Base-by-base conservation (phyloP, 2,797 vertebrate genomes). In the Odontamblyopus lacepedii region DNA sequence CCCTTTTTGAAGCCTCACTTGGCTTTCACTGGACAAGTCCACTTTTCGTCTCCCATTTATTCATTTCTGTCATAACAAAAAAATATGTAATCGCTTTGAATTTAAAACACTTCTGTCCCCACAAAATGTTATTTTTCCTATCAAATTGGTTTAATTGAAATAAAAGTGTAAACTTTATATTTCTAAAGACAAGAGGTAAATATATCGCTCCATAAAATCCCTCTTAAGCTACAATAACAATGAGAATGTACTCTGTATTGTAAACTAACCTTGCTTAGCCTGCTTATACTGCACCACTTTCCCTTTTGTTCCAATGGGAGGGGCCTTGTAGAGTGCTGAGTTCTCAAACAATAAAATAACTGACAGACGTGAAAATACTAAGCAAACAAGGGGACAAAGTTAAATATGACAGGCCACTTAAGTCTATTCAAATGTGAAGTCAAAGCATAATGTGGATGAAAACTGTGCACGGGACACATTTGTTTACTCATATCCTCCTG, bases 321-420 rank as follows among this genome's bases (percentile, higher is more conserved):
- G 12, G 38, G 23, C 63, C 0, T 48, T 50, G 18, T 3, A 8
- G 63, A 50, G 44, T 13, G 61, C 7, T 15, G 12, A 19, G 4
- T 15, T 27, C 5, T 27, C 38, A 16, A 15, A 44, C 63, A 65
- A 65, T 44, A 26, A 48, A 44, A 65, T 16, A 0, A 48, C 63
- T 44, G 62, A 63, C 35, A 41, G 35, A 63, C 35, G 1, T 13
- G 62, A 63, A 23, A 63, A 63, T 44, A 44, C 62, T 23, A 6
- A 63, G n/a, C 35, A 63, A 63, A 44, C 19, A 63, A 13, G 18
- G 35, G 9, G n/a, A 63, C 62, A 63, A 63, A 63, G 35, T 35
- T 44, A 63, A 41, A 63, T 50, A 65, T 65, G 41, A 48, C 23
- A 51, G 9, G 9, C 26, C 44, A 50, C 44, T 66, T 50, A 27